Percentiles rank a stretch among this genome's conserved stretches.
These are phyloP conservation scores for Hemichromis elongatus DNA, from an alignment of 2,113 vertebrate species.

Conservation along the genomic window DNA sequence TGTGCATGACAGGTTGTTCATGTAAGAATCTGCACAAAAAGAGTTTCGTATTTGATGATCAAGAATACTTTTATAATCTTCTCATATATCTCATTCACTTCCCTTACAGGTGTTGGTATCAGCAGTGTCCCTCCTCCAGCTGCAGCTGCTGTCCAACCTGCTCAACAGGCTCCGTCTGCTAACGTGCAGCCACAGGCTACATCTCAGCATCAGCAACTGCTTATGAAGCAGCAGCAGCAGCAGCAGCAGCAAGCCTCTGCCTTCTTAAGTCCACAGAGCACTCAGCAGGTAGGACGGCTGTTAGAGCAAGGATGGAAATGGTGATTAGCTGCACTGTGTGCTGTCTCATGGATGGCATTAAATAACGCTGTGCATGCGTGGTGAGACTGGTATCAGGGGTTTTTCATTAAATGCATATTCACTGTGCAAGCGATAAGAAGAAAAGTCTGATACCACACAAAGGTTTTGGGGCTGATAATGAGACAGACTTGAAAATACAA, in stretches of 20 bases:
- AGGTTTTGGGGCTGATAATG: not conserved
- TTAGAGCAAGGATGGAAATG: not conserved
- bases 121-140: constrained; percentile 33
- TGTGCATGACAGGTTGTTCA: not conserved
- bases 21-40: not conserved
- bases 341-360: not conserved
- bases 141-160: constrained; percentile 60
- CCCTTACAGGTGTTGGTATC: constrained; percentile 31
- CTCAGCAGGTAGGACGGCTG: constrained; percentile 76
- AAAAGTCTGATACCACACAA: not conserved
- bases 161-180: constrained; percentile 63
- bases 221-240: constrained; percentile 82
- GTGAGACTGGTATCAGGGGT: not conserved
- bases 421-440: not conserved
- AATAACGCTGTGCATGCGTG: not conserved
- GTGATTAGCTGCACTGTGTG: not conserved
- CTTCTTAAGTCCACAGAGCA: constrained; percentile 61
- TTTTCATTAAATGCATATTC: not conserved
- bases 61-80: not conserved
- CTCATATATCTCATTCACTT: not conserved
- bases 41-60: not conserved
- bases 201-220: constrained; percentile 86
- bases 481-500: not conserved
- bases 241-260: constrained; percentile 66
- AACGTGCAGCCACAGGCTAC: constrained; percentile 77